Conservation (phyloP, 2,888 invertebrate species). For the Brachypalpus laphriformis region DNA sequence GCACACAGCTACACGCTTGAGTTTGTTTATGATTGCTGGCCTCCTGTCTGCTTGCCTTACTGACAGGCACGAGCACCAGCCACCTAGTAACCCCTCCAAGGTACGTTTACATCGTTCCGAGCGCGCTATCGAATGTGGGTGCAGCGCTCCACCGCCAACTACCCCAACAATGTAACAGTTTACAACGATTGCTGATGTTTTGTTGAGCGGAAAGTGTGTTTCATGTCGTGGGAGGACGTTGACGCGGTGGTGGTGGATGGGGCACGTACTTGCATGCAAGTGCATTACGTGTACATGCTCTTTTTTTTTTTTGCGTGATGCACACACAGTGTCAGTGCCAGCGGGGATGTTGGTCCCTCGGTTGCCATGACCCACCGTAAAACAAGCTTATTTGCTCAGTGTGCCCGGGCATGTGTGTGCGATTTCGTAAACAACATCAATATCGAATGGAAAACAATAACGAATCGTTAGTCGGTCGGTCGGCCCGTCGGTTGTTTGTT, state of each 20-base stretch:
- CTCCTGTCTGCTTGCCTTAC: conserved; percentile 63
- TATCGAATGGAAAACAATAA: conserved; percentile 39
- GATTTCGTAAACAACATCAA: conserved; percentile 54
- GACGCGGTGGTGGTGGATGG: not conserved
- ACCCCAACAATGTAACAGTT: conserved; percentile 61
- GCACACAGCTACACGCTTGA: not conserved
- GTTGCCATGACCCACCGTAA: conserved; percentile 60
- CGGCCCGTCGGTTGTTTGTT: not conserved
- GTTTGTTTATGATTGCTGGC: conserved; percentile 53
- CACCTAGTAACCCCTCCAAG: conserved; percentile 55
- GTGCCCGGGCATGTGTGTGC: conserved; percentile 23
- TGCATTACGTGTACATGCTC: not conserved
- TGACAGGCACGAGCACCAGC: conserved; percentile 40
- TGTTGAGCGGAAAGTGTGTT: conserved; percentile 39
- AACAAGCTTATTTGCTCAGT: conserved; percentile 33
- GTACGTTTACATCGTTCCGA: conserved; percentile 25
- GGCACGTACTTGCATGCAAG: conserved; percentile 36
- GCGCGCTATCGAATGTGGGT: conserved; percentile 29
- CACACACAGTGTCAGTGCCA: conserved; percentile 13
- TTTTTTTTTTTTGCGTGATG: not conserved
- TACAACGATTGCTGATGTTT: conserved; percentile 24
- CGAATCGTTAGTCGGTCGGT: conserved; percentile 12
- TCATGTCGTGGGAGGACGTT: conserved; percentile 18
- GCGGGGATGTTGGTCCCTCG: not conserved
- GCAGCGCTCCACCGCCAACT: conserved; percentile 19